Percentiles rank a stretch among this genome's conserved stretches.
Evolutionary conservation across 2,797 vertebrate species (phyloP).

Genomic region (Agapornis canus): DNA sequence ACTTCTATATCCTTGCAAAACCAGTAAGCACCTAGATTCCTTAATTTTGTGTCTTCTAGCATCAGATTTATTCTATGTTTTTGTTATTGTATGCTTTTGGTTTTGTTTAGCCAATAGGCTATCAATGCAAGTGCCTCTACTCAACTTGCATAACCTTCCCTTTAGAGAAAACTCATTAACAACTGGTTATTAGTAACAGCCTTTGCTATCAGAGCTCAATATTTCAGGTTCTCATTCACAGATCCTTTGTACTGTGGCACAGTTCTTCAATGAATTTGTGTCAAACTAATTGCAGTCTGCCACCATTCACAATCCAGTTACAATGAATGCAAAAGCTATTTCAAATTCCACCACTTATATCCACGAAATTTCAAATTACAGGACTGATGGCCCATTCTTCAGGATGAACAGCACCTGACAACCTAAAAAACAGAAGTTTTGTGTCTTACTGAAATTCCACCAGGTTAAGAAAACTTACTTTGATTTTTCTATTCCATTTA

Average conservation of each 20-base stretch:
- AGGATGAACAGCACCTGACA: not conserved
- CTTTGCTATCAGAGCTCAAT: not conserved
- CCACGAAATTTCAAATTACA: not conserved
- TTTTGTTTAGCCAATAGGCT: not conserved
- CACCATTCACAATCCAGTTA: not conserved
- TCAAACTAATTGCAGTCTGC: not conserved
- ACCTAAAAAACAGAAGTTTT: not conserved
- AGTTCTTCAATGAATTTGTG: not conserved
- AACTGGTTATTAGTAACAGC: not conserved
- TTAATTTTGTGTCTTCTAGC: not conserved
- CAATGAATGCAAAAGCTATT: not conserved
- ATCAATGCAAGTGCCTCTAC: not conserved
- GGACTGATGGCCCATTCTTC: not conserved
- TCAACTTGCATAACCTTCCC: not conserved
- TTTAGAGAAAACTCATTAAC: not conserved
- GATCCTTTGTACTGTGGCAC: not conserved
- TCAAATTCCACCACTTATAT: not conserved
- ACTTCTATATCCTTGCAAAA: not conserved
- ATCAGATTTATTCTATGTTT: not conserved
- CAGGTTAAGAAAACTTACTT: not conserved
- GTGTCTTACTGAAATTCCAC: not conserved
- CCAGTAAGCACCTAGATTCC: not conserved
- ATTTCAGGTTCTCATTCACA: not conserved
- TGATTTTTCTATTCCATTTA: not conserved
- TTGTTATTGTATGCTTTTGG: not conserved